A percentile compares a stretch with the other conserved stretches of the same genome.
phyloP scores from a whole-genome alignment of 2,113 vertebrate species.

The Azemiops feae region DNA sequence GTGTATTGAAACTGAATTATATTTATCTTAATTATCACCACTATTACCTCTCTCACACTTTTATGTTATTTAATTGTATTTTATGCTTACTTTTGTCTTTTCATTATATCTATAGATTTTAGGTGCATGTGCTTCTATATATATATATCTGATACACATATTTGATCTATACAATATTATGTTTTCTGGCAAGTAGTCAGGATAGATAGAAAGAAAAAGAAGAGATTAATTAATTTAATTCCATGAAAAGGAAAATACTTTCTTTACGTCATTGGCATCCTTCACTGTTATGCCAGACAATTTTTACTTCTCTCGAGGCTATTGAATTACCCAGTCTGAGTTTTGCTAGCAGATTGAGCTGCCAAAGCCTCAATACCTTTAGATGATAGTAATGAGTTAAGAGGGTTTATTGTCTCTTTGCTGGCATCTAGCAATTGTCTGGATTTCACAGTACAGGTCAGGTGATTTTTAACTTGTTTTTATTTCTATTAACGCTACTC shows the following conservation, averaged over 20 bases:
- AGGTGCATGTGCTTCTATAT: neutral
- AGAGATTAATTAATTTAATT: neutral
- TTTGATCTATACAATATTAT: neutral
- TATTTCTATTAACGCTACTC: neutral
- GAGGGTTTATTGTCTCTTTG: neutral
- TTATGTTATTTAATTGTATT: neutral
- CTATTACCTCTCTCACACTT: neutral
- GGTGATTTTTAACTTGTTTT: neutral
- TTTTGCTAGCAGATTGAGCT: neutral
- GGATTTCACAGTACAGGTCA: neutral
- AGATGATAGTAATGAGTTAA: neutral
- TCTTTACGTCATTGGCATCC: neutral
- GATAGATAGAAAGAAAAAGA: neutral
- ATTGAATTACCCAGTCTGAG: neutral
- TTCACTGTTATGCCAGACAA: neutral
- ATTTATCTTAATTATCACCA: neutral
- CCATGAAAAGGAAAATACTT: neutral
- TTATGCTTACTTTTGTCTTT: neutral
- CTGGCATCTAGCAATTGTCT: neutral
- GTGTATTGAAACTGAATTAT: neutral
- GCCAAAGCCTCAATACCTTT: neutral
- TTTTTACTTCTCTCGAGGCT: neutral
- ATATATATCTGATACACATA: neutral
- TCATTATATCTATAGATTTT: neutral
- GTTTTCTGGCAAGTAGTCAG: neutral